Evolutionary conservation across 1,140 invertebrate species (phyloP).

Genomic region (Glossosoma conforme): DNA sequence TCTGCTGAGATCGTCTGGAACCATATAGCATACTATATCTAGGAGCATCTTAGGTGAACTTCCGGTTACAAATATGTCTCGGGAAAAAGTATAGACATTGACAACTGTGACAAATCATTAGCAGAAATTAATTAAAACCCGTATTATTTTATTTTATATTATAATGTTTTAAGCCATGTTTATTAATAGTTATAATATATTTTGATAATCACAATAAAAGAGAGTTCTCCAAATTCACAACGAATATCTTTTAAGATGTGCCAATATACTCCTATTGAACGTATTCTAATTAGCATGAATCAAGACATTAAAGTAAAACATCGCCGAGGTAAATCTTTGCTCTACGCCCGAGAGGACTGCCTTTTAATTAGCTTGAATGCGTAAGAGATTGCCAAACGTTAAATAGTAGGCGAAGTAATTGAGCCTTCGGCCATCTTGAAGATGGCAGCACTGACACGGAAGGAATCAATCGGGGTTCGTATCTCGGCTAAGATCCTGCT

Average conservation of each 20-base stretch:
- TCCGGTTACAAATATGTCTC: too few species aligned
- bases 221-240: background rate
- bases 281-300: background rate
- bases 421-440: constrained; percentile 13
- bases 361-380: constrained; percentile 22
- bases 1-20: too few species aligned
- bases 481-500: constrained; percentile 8
- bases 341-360: constrained; percentile 9
- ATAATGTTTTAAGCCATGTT: too few species aligned
- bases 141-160: too few species aligned
- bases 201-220: too few species aligned
- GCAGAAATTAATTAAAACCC: too few species aligned
- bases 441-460: constrained; percentile 15
- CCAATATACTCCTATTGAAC: background rate
- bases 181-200: too few species aligned
- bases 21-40: too few species aligned
- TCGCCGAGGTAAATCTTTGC: constrained; percentile 2
- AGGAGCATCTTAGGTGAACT: too few species aligned
- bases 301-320: background rate
- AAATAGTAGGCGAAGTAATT: constrained; percentile 19
- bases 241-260: background rate
- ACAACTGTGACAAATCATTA: too few species aligned
- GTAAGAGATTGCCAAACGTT: constrained; percentile 11
- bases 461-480: constrained; percentile 13
- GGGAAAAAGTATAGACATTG: too few species aligned